These are phyloP conservation scores for Telmatherina bonti DNA, from an alignment of 2,797 vertebrate species.

Conservation along the genomic window DNA sequence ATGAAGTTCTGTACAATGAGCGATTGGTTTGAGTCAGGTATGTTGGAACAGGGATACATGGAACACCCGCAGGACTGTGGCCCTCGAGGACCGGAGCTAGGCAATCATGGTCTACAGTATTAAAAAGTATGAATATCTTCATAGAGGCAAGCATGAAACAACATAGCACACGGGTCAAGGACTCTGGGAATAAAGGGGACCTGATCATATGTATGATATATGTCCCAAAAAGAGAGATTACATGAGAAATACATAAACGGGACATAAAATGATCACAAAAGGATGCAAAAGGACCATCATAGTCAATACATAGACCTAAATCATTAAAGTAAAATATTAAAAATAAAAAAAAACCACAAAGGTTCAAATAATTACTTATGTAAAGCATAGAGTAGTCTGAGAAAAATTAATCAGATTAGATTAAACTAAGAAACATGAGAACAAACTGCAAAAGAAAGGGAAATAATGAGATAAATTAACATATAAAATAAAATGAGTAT, in stretches of 20 bases:
- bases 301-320: not conserved
- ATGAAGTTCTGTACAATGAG: too few relatives aligned
- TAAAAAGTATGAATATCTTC: not conserved
- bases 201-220: too few relatives aligned
- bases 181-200: too few relatives aligned
- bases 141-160: not conserved
- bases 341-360: not conserved
- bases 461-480: not conserved
- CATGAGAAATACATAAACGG: not conserved
- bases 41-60: too few relatives aligned
- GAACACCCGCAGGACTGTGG: too few relatives aligned
- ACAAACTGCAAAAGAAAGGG: not conserved
- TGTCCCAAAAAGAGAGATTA: too few relatives aligned
- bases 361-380: not conserved
- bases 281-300: not conserved
- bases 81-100: too few relatives aligned
- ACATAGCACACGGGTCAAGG: not conserved
- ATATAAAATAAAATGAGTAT: not conserved
- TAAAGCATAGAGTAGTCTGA: not conserved
- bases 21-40: too few relatives aligned
- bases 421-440: not conserved
- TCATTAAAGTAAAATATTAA: not conserved
- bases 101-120: not conserved
- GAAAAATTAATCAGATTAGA: not conserved
- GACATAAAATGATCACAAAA: not conserved